A percentile compares a stretch with the other conserved stretches of the same genome.
Conservation (phyloP, 2,888 invertebrate genomes). For the Lasioglossum pauxillum region DNA sequence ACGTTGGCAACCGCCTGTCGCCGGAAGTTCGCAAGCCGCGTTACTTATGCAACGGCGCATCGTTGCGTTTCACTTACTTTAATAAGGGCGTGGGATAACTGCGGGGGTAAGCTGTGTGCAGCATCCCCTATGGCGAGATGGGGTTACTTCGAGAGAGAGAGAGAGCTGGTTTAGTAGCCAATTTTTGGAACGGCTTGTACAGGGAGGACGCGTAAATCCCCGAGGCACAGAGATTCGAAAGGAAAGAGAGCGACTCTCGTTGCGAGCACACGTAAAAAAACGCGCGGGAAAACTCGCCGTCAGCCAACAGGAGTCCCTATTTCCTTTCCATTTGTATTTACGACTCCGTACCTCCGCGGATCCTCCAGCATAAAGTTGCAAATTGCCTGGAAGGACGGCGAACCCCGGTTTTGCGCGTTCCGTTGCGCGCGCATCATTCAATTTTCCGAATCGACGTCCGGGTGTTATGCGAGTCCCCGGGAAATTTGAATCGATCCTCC, state of each 20-base stretch:
- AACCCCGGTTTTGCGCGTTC: background rate
- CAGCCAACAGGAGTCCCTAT: slow-evolving; percentile 57
- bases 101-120: background rate
- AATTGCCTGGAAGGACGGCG: slow-evolving; percentile 59
- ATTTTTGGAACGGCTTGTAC: slow-evolving; percentile 10
- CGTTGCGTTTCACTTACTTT: slow-evolving; percentile 3
- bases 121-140: background rate
- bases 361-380: slow-evolving; percentile 53
- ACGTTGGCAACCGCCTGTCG: background rate
- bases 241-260: background rate
- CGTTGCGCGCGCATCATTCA: slow-evolving; percentile 13
- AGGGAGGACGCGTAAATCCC: slow-evolving; percentile 3
- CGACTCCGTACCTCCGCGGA: slow-evolving; percentile 64
- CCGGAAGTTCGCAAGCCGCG: background rate
- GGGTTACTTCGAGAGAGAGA: background rate
- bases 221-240: slow-evolving; percentile 1
- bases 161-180: background rate
- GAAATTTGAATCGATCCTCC: slow-evolving; percentile 16
- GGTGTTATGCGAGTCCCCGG: background rate
- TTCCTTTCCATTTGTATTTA: slow-evolving; percentile 80
- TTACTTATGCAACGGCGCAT: slow-evolving; percentile 1
- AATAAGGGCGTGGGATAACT: background rate
- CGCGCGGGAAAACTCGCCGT: background rate
- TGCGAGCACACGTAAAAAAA: background rate
- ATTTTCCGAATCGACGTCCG: slow-evolving; percentile 24